Percentiles rank a stretch among this genome's conserved stretches.
These are phyloP conservation scores for Leptodactylus fallax DNA, from an alignment of 2,797 vertebrate genomes.

Conservation along the genomic window DNA sequence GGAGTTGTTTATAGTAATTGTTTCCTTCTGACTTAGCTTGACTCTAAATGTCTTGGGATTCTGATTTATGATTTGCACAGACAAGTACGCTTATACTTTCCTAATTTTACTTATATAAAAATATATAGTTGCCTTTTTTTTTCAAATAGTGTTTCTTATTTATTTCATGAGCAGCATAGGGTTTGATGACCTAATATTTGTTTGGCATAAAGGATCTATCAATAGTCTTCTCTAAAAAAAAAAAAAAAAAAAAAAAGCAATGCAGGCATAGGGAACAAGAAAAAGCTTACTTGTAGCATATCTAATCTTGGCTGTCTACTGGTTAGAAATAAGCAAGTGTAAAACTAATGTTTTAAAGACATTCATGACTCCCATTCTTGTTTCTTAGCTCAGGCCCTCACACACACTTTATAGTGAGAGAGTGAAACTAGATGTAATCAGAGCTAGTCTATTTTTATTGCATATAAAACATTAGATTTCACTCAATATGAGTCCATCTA, in stretches of 20 bases:
- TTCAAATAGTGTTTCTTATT: background rate
- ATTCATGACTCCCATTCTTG: slow-evolving; percentile 1
- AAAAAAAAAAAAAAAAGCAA: background rate
- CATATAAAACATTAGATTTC: background rate
- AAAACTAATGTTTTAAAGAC: background rate
- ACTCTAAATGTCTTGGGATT: background rate
- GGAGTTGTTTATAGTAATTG: slow-evolving; percentile 17
- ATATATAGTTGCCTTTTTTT: background rate
- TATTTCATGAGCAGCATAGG: no score
- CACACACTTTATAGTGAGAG: background rate
- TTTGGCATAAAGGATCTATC: background rate
- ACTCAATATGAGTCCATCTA: background rate
- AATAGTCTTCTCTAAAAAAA: background rate
- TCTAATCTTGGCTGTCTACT: background rate
- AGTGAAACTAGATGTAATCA: background rate
- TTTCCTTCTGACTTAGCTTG: background rate
- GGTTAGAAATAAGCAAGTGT: background rate
- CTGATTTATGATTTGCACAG: background rate
- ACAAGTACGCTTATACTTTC: slow-evolving; percentile 2
- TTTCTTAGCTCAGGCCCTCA: background rate
- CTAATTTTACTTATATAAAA: background rate
- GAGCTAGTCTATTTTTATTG: background rate
- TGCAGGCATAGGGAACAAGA: background rate
- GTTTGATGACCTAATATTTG: slow-evolving; percentile 17
- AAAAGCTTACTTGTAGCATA: background rate